Evolutionary conservation across 2,797 vertebrate genomes (phyloP).

Genomic region (Miichthys miiuy): DNA sequence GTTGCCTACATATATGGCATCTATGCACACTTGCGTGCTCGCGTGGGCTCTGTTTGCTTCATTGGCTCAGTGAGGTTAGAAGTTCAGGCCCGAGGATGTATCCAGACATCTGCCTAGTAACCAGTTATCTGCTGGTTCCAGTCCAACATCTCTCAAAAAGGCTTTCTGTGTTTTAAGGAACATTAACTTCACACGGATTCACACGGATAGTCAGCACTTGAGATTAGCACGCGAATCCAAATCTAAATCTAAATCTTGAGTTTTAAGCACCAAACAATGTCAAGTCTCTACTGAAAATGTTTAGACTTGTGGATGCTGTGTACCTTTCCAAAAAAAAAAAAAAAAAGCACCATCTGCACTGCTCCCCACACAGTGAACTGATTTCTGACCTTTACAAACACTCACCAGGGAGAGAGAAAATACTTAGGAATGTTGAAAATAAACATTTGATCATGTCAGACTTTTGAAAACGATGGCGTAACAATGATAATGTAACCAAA

Average conservation of each 20-base stretch:
- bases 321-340: background rate
- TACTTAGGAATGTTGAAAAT: conserved; percentile 2
- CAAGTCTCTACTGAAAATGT: conserved; percentile 29
- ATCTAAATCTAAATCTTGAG: background rate
- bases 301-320: conserved; percentile 6
- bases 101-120: conserved; percentile 6
- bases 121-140: background rate
- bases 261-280: conserved; percentile 11
- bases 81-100: background rate
- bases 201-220: background rate
- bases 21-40: background rate
- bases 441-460: conserved; percentile 39
- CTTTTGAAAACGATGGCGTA: conserved; percentile 40
- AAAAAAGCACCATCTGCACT: background rate
- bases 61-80: background rate
- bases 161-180: conserved; percentile 1
- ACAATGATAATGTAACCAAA: background rate
- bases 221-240: conserved; percentile 14
- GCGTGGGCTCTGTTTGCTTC: background rate
- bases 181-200: conserved; percentile 3
- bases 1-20: background rate
- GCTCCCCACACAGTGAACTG: background rate
- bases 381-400: conserved; percentile 26
- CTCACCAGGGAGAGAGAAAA: conserved; percentile 25
- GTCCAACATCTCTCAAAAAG: background rate